Evolutionary conservation across 1,140 invertebrate genomes (phyloP).

Genomic region (Listronotus bonariensis): DNA sequence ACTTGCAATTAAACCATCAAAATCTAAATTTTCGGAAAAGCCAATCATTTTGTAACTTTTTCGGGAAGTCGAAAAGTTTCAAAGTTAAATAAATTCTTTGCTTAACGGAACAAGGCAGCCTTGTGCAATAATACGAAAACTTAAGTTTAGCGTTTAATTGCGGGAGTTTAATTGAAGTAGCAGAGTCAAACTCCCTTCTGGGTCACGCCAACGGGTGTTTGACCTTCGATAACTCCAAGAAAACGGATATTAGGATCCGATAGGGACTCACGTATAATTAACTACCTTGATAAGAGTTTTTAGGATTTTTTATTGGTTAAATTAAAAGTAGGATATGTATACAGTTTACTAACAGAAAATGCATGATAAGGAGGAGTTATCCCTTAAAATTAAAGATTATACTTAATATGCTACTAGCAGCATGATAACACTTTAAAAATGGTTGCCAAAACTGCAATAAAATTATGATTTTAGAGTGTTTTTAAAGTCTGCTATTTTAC

Average conservation of each 20-base stretch:
- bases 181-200: constrained; percentile 9
- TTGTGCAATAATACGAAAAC: constrained; percentile 24
- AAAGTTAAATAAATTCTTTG: constrained; percentile 16
- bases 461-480: too few relatives aligned
- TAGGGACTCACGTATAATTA: constrained; percentile 19
- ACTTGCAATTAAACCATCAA: constrained; percentile 11
- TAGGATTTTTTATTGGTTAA: neutral
- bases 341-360: too few relatives aligned
- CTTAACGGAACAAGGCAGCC: constrained; percentile 1
- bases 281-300: constrained; percentile 25
- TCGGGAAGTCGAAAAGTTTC: constrained; percentile 4
- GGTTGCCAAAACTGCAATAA: too few relatives aligned
- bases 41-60: constrained; percentile 18
- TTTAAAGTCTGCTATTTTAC: too few relatives aligned
- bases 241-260: constrained; percentile 19
- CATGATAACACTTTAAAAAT: too few relatives aligned
- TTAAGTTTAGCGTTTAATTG: constrained; percentile 37
- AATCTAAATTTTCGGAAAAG: constrained; percentile 14
- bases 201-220: constrained; percentile 36
- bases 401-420: too few relatives aligned
- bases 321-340: too few relatives aligned
- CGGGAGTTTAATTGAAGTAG: constrained; percentile 40
- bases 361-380: too few relatives aligned
- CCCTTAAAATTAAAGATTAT: too few relatives aligned
- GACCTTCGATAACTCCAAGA: constrained; percentile 33